phyloP scores from a whole-genome alignment of 2,797 vertebrate genomes.

The Xiphophorus birchmanni region DNA sequence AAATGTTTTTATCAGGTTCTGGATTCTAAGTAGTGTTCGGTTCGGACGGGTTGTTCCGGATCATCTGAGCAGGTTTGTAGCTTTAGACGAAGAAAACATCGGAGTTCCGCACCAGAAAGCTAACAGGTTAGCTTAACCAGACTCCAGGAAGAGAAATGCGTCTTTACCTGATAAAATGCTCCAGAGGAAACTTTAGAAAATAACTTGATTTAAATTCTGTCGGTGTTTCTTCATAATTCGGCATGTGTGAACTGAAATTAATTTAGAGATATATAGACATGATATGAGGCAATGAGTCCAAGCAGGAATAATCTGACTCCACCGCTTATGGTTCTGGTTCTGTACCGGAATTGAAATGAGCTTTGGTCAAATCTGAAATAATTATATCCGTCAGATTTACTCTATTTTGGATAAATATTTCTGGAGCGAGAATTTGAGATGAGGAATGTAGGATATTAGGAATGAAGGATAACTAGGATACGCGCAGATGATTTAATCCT shows the following conservation, averaged over 20 bases:
- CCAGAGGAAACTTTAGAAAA: background rate
- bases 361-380: background rate
- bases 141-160: background rate
- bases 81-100: background rate
- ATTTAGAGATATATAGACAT: background rate
- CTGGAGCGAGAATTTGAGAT: background rate
- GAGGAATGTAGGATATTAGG: too few relatives aligned
- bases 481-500: background rate
- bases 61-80: conserved; percentile 8
- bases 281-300: background rate
- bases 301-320: background rate
- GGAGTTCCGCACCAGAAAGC: background rate
- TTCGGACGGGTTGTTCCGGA: accelerated
- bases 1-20: background rate
- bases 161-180: background rate
- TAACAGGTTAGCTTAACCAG: conserved; percentile 11
- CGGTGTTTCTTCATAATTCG: background rate
- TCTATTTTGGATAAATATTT: background rate
- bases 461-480: too few relatives aligned
- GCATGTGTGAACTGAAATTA: background rate
- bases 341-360: background rate
- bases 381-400: background rate
- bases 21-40: accelerated
- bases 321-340: background rate
- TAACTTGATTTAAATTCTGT: background rate